A percentile compares a stretch with the other conserved stretches of the same genome.
Conservation (phyloP, 2,113 vertebrate genomes). For the Dasypus novemcinctus region DNA sequence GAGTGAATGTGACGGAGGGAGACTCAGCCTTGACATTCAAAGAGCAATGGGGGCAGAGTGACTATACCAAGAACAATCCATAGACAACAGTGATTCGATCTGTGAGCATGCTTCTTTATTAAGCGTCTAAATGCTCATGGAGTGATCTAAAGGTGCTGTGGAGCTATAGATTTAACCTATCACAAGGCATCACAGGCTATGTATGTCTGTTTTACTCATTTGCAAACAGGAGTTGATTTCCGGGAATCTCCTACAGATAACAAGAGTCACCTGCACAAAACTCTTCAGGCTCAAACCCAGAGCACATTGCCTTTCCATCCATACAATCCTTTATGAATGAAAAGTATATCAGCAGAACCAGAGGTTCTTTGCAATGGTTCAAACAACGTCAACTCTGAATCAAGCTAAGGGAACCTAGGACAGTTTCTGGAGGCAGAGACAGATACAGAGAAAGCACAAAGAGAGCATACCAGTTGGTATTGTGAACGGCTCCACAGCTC, state of each 20-base stretch:
- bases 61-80: accelerated
- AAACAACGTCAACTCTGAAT: background rate
- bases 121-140: accelerated
- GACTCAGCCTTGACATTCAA: accelerated
- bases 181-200: background rate
- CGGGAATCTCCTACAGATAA: background rate
- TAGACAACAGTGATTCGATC: accelerated
- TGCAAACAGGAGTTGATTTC: background rate
- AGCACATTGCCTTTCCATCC: background rate
- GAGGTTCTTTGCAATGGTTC: background rate
- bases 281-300: background rate
- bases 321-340: background rate
- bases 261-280: background rate
- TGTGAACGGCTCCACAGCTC: accelerated
- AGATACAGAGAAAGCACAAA: background rate
- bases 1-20: accelerated
- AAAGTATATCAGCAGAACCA: too few species aligned
- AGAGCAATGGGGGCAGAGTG: accelerated
- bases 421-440: background rate
- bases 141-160: accelerated
- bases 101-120: accelerated
- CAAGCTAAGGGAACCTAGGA: background rate
- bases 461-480: background rate
- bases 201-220: background rate
- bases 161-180: accelerated